Percentiles rank a stretch among this genome's conserved stretches.
Conservation (phyloP, 2,888 invertebrate species). For the Brachypterus glaber region DNA sequence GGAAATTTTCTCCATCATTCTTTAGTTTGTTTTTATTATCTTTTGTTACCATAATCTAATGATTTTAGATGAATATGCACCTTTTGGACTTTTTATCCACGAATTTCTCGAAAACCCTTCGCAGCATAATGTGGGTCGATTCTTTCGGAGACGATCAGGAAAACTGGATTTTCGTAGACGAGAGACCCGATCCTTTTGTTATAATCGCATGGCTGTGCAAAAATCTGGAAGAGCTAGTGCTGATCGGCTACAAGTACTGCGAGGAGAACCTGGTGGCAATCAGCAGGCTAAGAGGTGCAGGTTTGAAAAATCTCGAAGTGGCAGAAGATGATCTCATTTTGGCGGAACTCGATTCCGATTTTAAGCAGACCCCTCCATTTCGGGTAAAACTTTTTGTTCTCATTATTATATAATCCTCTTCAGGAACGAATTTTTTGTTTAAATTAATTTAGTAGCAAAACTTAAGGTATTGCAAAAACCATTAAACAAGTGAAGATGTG, state of each 20-base stretch:
- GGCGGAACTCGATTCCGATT: no score
- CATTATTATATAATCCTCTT: no score
- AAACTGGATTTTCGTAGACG: slow-evolving; percentile 26
- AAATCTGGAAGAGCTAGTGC: slow-evolving; percentile 48
- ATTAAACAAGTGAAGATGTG: no score
- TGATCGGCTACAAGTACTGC: slow-evolving; percentile 50
- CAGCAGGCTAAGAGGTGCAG: slow-evolving; percentile 49
- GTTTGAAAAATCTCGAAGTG: slow-evolving; percentile 47
- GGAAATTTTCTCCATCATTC: no score
- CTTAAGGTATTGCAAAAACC: no score
- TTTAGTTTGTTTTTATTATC: no score
- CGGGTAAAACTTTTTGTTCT: no score
- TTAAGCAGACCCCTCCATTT: no score
- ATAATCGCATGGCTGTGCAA: slow-evolving; percentile 58
- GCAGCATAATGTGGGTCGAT: slow-evolving; percentile 54
- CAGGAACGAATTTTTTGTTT: no score
- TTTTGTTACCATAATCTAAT: no score
- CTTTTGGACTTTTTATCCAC: slow-evolving; percentile 47
- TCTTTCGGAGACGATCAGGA: slow-evolving; percentile 35
- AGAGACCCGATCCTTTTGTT: slow-evolving; percentile 49
- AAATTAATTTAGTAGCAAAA: no score
- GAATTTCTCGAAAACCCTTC: slow-evolving; percentile 45
- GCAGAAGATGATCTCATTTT: slow-evolving; percentile 44
- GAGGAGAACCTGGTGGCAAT: slow-evolving; percentile 56
- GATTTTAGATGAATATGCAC: slow-evolving; percentile 47